Conservation (phyloP, 2,113 vertebrate species). For the Clarias magur region DNA sequence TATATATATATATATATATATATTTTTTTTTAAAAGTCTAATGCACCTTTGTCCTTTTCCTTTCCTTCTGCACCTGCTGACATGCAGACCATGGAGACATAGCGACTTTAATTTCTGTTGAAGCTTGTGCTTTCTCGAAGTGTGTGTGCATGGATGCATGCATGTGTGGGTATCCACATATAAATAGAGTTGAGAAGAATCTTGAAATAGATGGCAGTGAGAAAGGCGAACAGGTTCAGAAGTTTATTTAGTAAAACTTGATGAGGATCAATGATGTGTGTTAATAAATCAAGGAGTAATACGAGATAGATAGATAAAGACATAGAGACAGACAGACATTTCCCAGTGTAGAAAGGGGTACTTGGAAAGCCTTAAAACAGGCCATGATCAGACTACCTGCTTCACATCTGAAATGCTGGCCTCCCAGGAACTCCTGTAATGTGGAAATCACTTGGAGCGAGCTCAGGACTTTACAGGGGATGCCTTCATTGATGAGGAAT, state of each 20-base stretch:
- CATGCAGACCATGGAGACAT: conserved; percentile 59
- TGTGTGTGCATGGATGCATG: conserved; percentile 35
- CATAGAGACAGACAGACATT: background rate
- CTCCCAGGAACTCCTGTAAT: no score
- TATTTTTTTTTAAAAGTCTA: conserved; percentile 50
- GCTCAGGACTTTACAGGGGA: no score
- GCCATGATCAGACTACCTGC: no score
- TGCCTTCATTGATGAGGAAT: no score
- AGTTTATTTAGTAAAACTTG: background rate
- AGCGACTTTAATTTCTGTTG: conserved; percentile 53
- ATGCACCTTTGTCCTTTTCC: conserved; percentile 56
- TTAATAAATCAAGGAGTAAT: background rate
- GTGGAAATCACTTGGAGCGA: no score
- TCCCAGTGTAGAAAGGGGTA: no score
- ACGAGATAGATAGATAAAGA: background rate
- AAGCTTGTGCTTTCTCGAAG: background rate
- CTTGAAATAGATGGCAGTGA: background rate
- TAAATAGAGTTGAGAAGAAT: conserved; percentile 15
- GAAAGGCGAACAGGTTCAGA: background rate
- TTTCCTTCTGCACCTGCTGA: conserved; percentile 64
- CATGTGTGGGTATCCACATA: conserved; percentile 31
- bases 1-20: no score
- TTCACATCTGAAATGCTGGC: no score
- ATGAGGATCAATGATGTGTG: background rate
- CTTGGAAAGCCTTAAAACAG: no score